A percentile compares a stretch with the other conserved stretches of the same genome.
phyloP scores from a whole-genome alignment of 2,888 invertebrate genomes.

The Yponomeuta malinellus region DNA sequence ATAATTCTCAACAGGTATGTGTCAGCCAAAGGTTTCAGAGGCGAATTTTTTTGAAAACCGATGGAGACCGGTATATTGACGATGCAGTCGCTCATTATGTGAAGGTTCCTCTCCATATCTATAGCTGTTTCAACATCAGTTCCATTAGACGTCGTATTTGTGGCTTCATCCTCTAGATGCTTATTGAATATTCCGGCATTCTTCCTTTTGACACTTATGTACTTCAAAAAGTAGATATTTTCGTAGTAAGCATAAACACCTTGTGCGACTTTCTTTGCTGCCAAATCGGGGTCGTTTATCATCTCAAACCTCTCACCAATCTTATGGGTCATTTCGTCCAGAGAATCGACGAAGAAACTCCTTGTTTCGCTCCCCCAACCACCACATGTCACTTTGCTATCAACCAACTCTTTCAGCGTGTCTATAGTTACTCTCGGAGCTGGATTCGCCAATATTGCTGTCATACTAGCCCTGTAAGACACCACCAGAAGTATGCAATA shows the following conservation, averaged over 20 bases:
- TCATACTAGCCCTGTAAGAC: conserved; percentile 89
- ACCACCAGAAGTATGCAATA: conserved; percentile 88
- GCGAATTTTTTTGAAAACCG: conserved; percentile 88
- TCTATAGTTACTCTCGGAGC: conserved; percentile 87
- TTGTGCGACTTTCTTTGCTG: conserved; percentile 79
- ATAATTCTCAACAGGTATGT: conserved; percentile 79
- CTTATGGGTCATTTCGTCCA: conserved; percentile 79
- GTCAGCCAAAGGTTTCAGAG: conserved; percentile 82
- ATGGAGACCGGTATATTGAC: conserved; percentile 88
- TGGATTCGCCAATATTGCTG: conserved; percentile 88
- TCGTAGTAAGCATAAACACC: conserved; percentile 88
- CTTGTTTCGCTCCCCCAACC: conserved; percentile 84
- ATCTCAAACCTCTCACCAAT: conserved; percentile 81
- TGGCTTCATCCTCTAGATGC: conserved; percentile 38
- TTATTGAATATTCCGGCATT: conserved; percentile 34
- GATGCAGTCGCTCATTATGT: conserved; percentile 88
- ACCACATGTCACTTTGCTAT: conserved; percentile 79
- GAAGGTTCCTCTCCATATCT: conserved; percentile 73
- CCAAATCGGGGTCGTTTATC: conserved; percentile 76
- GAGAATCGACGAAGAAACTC: conserved; percentile 81
- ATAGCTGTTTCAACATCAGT: conserved; percentile 19
- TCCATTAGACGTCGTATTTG: conserved; percentile 29
- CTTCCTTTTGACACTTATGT: conserved; percentile 77
- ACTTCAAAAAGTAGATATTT: conserved; percentile 81
- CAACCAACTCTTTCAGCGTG: conserved; percentile 80